A percentile compares a stretch with the other conserved stretches of the same genome.
Evolutionary conservation across 2,113 vertebrate species (phyloP).

Genomic region (Etheostoma cragini): DNA sequence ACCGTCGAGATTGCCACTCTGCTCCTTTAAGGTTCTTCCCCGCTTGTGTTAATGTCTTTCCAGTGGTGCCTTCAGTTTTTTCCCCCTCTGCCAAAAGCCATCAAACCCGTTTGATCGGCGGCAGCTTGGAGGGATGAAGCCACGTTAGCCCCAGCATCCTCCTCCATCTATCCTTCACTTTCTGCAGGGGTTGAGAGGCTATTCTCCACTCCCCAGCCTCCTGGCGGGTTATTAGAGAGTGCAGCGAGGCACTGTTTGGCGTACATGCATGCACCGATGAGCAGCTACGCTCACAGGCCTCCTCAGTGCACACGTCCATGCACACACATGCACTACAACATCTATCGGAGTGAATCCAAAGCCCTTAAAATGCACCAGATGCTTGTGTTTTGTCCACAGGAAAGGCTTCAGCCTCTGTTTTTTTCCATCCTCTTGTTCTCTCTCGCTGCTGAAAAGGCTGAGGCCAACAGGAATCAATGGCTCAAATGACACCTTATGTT

Average conservation of each 20-base stretch:
- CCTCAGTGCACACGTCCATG: constrained; percentile 36
- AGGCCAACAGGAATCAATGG: constrained; percentile 57
- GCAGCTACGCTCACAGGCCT: constrained; percentile 48
- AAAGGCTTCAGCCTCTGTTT: constrained; percentile 16
- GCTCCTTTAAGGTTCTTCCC: constrained; percentile 66
- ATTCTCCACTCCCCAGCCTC: constrained; percentile 35
- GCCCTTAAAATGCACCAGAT: constrained; percentile 70
- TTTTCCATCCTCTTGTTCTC: background rate
- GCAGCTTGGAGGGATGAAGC: constrained; percentile 55
- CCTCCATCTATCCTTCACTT: constrained; percentile 10
- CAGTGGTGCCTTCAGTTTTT: constrained; percentile 42
- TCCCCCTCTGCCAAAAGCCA: constrained; percentile 51
- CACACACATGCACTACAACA: constrained; percentile 58
- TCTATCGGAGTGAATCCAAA: constrained; percentile 56
- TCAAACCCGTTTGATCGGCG: constrained; percentile 61
- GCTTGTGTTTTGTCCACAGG: constrained; percentile 56
- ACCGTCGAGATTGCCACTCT: constrained; percentile 45
- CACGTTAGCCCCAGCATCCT: constrained; percentile 18
- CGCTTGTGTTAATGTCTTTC: constrained; percentile 65
- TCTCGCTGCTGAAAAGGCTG: constrained; percentile 24
- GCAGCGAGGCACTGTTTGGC: constrained; percentile 23
- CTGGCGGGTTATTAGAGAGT: constrained; percentile 47
- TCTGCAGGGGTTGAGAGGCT: constrained; percentile 35
- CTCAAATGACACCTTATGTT: constrained; percentile 57
- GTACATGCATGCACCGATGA: constrained; percentile 43